phyloP scores from a whole-genome alignment of 2,888 invertebrate species.

The Drosophila mercatorum region DNA sequence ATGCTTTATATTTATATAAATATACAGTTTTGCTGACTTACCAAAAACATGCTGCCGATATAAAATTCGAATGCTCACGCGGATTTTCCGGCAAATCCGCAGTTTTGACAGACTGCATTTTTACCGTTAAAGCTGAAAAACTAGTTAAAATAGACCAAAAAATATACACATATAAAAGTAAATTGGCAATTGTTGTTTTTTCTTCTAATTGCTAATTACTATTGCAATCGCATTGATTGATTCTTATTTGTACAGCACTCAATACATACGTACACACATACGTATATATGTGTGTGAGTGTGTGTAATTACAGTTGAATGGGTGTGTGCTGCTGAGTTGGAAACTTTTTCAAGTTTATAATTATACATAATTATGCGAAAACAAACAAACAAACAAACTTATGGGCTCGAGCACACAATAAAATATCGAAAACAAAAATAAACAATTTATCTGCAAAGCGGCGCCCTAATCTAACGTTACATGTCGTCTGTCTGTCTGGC shows the following conservation, averaged over 20 bases:
- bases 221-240: constrained; percentile 33
- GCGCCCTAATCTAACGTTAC: not conserved
- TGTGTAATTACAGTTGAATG: not conserved
- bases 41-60: constrained; percentile 89
- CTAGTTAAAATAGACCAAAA: constrained; percentile 1
- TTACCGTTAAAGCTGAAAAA: constrained; percentile 20
- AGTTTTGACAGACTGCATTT: constrained; percentile 84
- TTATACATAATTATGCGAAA: constrained; percentile 7
- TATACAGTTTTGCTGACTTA: constrained; percentile 47
- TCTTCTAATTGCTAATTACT: constrained; percentile 30
- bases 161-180: not conserved
- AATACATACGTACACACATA: not conserved
- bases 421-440: not conserved
- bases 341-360: not conserved
- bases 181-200: not conserved
- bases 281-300: not conserved
- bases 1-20: not conserved
- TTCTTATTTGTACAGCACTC: constrained; percentile 1
- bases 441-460: constrained; percentile 14
- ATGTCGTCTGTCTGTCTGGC: not conserved
- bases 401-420: not conserved
- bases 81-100: constrained; percentile 86
- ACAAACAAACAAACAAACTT: not conserved
- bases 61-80: constrained; percentile 86
- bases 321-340: not conserved